A percentile compares a stretch with the other conserved stretches of the same genome.
Evolutionary conservation across 2,113 vertebrate genomes (phyloP).

Genomic region (Leucosticte australis): DNA sequence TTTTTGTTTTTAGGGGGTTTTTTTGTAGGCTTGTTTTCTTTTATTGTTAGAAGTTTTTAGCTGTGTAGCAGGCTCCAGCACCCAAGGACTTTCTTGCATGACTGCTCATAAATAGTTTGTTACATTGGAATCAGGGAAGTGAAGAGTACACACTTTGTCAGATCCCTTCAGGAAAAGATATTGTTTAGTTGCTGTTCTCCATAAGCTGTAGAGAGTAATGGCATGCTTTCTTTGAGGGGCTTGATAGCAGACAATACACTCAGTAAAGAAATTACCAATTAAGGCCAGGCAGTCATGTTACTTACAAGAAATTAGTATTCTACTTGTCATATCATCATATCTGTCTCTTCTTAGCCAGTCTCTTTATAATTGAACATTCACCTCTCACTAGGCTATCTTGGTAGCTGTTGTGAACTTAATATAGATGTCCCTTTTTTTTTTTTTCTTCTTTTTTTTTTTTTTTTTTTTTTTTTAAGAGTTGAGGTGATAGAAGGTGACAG

Average conservation of each 20-base stretch:
- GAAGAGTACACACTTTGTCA: neutral
- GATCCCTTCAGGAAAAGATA: neutral
- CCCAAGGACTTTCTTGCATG: neutral
- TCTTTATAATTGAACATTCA: conserved; percentile 1
- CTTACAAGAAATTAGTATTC: neutral
- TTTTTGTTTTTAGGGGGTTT: neutral
- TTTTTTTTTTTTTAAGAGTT: neutral
- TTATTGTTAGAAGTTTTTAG: neutral
- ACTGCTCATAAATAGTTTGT: neutral
- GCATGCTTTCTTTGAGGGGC: neutral
- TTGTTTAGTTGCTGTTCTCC: neutral
- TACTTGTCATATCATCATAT: neutral
- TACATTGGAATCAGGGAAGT: neutral
- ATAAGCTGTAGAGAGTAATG: neutral
- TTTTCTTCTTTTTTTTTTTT: neutral
- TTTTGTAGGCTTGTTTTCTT: neutral
- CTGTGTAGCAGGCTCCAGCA: neutral
- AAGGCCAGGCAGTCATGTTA: neutral
- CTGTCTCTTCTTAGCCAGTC: neutral
- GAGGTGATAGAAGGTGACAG: neutral
- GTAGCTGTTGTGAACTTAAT: neutral
- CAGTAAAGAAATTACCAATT: neutral
- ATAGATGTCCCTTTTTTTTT: neutral
- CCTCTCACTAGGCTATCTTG: neutral
- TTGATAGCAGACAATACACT: neutral